These are phyloP conservation scores for Bettongia penicillata DNA, from an alignment of 2,113 vertebrate species.

Conservation along the genomic window DNA sequence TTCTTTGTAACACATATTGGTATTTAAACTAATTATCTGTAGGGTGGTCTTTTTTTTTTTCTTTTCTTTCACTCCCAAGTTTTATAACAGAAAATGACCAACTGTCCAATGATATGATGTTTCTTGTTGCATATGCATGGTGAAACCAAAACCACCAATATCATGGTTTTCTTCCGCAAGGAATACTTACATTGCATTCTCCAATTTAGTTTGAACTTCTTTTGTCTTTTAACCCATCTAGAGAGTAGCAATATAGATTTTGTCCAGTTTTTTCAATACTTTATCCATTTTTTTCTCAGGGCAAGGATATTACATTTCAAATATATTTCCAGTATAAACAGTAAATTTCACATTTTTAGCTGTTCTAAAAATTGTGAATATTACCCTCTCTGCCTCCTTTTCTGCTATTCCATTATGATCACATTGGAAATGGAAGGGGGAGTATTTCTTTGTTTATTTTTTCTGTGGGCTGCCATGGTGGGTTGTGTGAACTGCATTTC, in stretches of 20 bases:
- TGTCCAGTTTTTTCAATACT: not conserved
- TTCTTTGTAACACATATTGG: not conserved
- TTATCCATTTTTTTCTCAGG: not conserved
- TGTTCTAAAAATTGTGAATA: not conserved
- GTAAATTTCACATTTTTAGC: not conserved
- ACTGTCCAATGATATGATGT: not conserved
- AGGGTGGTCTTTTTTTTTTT: not conserved
- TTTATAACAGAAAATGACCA: not conserved
- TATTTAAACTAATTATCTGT: not conserved
- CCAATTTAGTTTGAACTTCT: not conserved
- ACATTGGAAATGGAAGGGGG: not conserved
- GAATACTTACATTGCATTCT: not conserved
- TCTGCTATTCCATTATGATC: not conserved
- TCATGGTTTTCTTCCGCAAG: not conserved
- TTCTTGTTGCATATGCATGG: not conserved
- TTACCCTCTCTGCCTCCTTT: not conserved
- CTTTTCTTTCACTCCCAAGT: not conserved
- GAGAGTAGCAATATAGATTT: not conserved
- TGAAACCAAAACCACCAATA: not conserved
- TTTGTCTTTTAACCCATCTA: not conserved
- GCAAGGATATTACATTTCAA: not conserved
- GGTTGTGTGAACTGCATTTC: not conserved
- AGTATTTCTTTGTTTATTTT: not conserved
- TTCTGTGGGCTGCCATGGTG: not conserved
- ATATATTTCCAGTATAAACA: not conserved